These are phyloP conservation scores for Ptyas mucosa DNA, from an alignment of 2,113 vertebrate species.

Conservation along the genomic window DNA sequence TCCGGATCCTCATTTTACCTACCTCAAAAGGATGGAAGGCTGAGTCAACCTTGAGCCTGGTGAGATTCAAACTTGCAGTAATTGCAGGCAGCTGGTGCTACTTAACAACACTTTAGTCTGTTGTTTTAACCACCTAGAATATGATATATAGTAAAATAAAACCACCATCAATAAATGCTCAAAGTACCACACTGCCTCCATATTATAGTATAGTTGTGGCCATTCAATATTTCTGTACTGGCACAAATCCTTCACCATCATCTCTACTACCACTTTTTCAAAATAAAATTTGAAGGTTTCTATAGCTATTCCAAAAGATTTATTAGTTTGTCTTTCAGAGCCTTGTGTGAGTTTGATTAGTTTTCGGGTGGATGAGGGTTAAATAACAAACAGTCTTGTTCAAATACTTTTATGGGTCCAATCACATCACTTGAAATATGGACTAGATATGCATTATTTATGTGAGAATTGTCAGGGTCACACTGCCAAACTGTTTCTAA, in stretches of 20 bases:
- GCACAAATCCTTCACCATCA: constrained; percentile 12
- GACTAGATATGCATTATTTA: constrained; percentile 51
- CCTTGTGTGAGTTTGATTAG: constrained; percentile 32
- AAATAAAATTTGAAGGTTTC: constrained; percentile 37
- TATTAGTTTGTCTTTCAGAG: constrained; percentile 51
- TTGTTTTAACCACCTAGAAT: constrained; percentile 36
- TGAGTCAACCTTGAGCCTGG: too few relatives aligned
- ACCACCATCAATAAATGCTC: constrained; percentile 23
- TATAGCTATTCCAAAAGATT: constrained; percentile 42
- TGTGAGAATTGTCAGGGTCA: constrained; percentile 40
- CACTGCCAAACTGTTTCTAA: constrained; percentile 26
- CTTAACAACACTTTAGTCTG: too few relatives aligned
- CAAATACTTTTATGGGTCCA: constrained; percentile 43
- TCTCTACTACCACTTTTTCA: constrained; percentile 21
- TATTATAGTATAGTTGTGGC: constrained; percentile 26
- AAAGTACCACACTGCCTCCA: constrained; percentile 8
- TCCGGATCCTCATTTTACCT: too few relatives aligned
- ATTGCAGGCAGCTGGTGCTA: too few relatives aligned
- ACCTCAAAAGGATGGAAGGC: too few relatives aligned
- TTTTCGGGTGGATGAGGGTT: constrained; percentile 43
- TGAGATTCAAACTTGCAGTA: too few relatives aligned
- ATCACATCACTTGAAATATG: constrained; percentile 30
- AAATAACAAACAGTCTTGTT: constrained; percentile 44
- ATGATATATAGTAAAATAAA: constrained; percentile 40
- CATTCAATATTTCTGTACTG: constrained; percentile 39